These are phyloP conservation scores for Microcaecilia unicolor DNA, from an alignment of 2,797 vertebrate species.

Conservation along the genomic window DNA sequence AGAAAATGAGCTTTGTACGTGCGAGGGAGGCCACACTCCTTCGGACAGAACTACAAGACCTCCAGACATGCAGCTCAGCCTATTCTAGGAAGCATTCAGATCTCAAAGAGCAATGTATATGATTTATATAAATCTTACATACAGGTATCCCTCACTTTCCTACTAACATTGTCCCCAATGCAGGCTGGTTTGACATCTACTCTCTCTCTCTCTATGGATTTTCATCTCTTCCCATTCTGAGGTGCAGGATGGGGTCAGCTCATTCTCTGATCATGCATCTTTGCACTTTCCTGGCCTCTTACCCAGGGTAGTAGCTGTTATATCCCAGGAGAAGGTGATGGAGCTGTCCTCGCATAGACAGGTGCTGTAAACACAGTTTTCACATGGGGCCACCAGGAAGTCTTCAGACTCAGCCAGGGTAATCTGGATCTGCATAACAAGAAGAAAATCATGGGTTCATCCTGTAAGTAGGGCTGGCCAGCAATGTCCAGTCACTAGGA, in stretches of 20 bases:
- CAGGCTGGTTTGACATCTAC: too few relatives aligned
- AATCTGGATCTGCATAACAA: conserved; percentile 47
- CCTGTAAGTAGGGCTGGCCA: neutral
- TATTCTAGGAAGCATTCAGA: too few relatives aligned
- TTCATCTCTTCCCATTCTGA: neutral
- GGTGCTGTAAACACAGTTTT: conserved; percentile 47
- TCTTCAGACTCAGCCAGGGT: conserved; percentile 38
- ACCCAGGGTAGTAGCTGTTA: conserved; percentile 61
- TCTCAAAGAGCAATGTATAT: too few relatives aligned
- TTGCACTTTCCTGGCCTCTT: neutral
- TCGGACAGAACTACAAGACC: too few relatives aligned
- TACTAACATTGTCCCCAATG: too few relatives aligned
- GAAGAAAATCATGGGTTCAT: neutral
- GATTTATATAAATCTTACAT: too few relatives aligned
- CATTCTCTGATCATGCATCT: neutral
- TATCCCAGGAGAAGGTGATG: conserved; percentile 61
- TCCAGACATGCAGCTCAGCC: too few relatives aligned
- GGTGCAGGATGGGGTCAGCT: neutral
- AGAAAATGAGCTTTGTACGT: too few relatives aligned
- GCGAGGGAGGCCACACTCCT: too few relatives aligned
- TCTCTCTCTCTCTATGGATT: too few relatives aligned
- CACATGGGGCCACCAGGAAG: conserved; percentile 37
- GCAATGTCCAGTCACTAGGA: neutral
- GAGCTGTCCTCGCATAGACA: conserved; percentile 62
- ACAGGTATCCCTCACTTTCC: too few relatives aligned